A percentile compares a stretch with the other conserved stretches of the same genome.
These are phyloP conservation scores for Limnephilus lunatus DNA, from an alignment of 2,888 invertebrate genomes.

Conservation along the genomic window DNA sequence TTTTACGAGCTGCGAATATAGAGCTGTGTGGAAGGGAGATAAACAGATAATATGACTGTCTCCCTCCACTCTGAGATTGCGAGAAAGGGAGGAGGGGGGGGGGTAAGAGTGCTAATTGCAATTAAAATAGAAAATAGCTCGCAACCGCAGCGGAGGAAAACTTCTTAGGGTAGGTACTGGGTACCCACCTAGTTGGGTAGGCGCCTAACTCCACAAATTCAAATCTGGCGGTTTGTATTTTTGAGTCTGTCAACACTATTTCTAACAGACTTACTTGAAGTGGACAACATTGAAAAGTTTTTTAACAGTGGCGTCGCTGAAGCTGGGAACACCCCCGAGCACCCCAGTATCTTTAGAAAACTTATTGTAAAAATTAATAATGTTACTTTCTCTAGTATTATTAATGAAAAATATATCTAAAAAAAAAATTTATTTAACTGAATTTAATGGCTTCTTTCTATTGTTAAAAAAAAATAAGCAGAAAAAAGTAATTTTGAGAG, in stretches of 20 bases:
- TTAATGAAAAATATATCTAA: no score
- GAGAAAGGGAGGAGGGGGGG: conserved; percentile 50
- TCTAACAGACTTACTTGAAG: background rate
- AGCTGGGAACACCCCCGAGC: background rate
- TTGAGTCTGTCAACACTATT: background rate
- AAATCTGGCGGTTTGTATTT: conserved; percentile 53
- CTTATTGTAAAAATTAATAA: background rate
- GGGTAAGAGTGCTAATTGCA: conserved; percentile 65
- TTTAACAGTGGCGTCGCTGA: background rate
- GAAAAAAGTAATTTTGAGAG: no score
- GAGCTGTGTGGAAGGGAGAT: conserved; percentile 18
- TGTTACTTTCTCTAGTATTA: background rate
- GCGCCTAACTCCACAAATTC: conserved; percentile 49
- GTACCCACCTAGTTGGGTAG: conserved; percentile 46
- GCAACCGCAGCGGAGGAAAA: conserved; percentile 58
- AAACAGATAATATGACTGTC: conserved; percentile 33
- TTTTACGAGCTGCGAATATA: conserved; percentile 53
- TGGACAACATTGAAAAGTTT: background rate
- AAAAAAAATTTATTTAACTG: no score
- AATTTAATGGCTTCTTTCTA: no score
- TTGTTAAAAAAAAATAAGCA: no score
- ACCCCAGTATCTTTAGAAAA: background rate
- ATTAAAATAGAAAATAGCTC: conserved; percentile 66
- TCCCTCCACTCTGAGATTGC: conserved; percentile 36
- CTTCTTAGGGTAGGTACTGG: conserved; percentile 27